A percentile compares a stretch with the other conserved stretches of the same genome.
Conservation (phyloP, 2,797 vertebrate genomes). For the Anolis apletophallus region DNA sequence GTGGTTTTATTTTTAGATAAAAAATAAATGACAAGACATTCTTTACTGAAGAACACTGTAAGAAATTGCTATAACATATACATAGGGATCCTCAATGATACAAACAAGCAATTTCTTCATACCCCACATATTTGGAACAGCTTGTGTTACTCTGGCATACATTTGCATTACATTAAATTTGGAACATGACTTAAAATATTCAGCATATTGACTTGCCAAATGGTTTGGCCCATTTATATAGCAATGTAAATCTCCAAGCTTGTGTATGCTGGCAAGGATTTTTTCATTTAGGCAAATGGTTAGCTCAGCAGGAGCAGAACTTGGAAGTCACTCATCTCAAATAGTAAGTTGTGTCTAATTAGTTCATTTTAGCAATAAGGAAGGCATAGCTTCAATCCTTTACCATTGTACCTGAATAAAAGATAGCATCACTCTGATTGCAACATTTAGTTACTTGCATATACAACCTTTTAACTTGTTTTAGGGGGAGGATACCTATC, state of each 20-base stretch:
- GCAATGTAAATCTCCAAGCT: not conserved
- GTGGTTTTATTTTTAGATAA: constrained; percentile 2
- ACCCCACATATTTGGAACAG: not conserved
- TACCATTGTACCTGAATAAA: not conserved
- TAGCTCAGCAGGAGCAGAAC: not conserved
- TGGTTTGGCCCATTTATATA: not conserved
- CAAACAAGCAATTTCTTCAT: not conserved
- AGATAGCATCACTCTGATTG: not conserved
- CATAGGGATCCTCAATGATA: not conserved
- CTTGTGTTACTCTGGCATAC: not conserved
- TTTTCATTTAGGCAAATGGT: not conserved
- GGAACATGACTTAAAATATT: not conserved
- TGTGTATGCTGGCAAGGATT: not conserved
- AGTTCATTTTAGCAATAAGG: not conserved
- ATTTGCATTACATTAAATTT: constrained; percentile 2
- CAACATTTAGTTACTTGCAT: no score
- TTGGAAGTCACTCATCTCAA: not conserved
- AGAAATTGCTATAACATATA: not conserved
- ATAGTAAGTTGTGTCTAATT: not conserved
- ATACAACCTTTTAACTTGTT: not conserved
- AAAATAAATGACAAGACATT: not conserved
- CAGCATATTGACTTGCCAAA: not conserved
- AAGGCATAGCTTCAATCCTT: not conserved
- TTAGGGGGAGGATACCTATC: not conserved
- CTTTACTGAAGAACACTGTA: not conserved